Base-by-base conservation (phyloP, 2,797 vertebrate genomes). In the Myotis pilosus region DNA sequence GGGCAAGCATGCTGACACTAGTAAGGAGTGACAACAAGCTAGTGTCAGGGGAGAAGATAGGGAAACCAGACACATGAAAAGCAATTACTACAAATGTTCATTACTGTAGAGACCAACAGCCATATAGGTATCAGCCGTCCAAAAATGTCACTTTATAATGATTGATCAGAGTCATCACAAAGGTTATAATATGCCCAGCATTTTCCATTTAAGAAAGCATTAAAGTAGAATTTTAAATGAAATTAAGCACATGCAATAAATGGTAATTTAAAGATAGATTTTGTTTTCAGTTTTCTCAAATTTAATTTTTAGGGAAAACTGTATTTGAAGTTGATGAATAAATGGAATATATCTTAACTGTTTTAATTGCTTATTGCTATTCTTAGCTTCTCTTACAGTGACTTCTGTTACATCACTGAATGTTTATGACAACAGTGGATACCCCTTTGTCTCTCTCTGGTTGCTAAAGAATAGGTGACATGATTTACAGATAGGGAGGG, bases 311-410 rank as follows among this genome's bases (percentile, higher is more conserved):
- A 36, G 89, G 75, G 12, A 44, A 13, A 72, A 51, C 22, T 47
- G 2, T 94, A 51, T 74, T 89, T 79, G 80, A 88, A 74, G 74
- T 72, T 79, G 30, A 38, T 91, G 38, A 88, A 41, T 92, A 87
- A 64, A 69, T 78, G 80, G 91, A 89, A 23, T 28, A 22, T 13
- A 36, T 57, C 17, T 86, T 19, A 55, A 36, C 25, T 87, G 38
- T 51, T 88, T 92, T 68, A 53, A 84, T 78, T 89, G 38, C 69
- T 74, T 93, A 6, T 78, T 49, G 41, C 19, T 12, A 12, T 76
- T 53, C 57, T 38, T 83, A 66, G 25, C 41, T 89, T 89, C 60
- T 93, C 30, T 68, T 53, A 28, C 0, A 1, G 47, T 78, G 51
- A 57, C 23, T 72, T 72, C 15, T 1, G 8, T 41, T 71, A 4